Evolutionary conservation across 2,888 invertebrate genomes (phyloP).

Genomic region (Tetragonisca angustula): DNA sequence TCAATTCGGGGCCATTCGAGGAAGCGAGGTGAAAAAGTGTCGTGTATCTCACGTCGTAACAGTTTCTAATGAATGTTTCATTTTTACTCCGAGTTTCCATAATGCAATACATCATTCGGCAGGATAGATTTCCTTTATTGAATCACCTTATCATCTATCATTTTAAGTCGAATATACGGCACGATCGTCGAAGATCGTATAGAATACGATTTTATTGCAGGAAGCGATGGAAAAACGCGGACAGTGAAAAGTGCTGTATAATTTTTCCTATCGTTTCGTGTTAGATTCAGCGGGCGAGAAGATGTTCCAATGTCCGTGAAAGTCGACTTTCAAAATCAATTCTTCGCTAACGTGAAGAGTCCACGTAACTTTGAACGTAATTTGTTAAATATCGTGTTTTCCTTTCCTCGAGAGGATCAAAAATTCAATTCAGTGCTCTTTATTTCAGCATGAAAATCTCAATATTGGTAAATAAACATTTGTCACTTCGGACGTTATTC

Average conservation of each 20-base stretch:
- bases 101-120: not conserved
- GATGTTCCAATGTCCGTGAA: too few relatives aligned
- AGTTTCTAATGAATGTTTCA: slow-evolving; percentile 3
- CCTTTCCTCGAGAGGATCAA: not conserved
- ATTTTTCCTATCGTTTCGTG: not conserved
- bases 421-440: not conserved
- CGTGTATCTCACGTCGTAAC: too few relatives aligned
- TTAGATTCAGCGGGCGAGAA: not conserved
- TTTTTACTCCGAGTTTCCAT: not conserved
- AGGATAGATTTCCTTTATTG: not conserved
- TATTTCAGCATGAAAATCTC: not conserved
- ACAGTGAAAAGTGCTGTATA: not conserved
- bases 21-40: not conserved
- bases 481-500: not conserved
- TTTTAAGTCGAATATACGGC: not conserved
- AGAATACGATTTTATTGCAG: not conserved
- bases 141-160: not conserved
- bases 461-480: not conserved
- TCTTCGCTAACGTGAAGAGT: not conserved
- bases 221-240: not conserved
- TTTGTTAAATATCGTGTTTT: not conserved
- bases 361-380: not conserved
- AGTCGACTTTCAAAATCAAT: not conserved
- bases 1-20: not conserved
- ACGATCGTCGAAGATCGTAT: not conserved